Base-by-base conservation (phyloP, 92 coral and sea anemone genomes). In the Phenganax stokvisi region DNA sequence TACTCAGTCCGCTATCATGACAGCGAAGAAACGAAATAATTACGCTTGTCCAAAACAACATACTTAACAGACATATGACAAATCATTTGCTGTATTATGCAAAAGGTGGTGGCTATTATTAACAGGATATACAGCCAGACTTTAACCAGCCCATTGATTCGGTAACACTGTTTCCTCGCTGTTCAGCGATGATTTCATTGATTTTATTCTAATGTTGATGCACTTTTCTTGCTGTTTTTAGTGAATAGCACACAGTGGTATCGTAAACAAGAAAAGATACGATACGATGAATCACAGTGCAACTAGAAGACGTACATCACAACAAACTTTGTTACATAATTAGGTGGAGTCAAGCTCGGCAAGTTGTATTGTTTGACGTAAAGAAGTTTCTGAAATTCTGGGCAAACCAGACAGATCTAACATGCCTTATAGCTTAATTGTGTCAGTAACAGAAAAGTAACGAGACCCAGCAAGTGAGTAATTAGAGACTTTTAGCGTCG, bases 161-260 rank as follows among this genome's bases (percentile, higher is more conserved):
- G 52, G 29, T n/a, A 52, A 30, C 70, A 10, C 67, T 57, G 70
- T 76, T 69, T 76, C 20, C 56, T 76, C 66, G 66, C 81, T 29
- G 27, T 44, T 25, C 12, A 60, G 70, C 70, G 30, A 29, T 68
- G 13, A 55, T 52, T n/a, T 68, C 0, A 69, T 29, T 6, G 56
- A 3, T 27, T 30, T 76, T 27, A 37, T 37, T 54, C 60, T 57
- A 25, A 75, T 56, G 28, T 76, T 53, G 54, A 28, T 10, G 28
- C 54, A 73, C 61, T 52, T 73, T 73, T 52, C 77, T 59, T 27
- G 69, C 54, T 59, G 81, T 58, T 59, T 76, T 76, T 51, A 76
- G 56, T 76, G 81, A 76, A 76, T 55, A 57, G 56, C 69, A 6
- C 56, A 54, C 81, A 76, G 81, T 59, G 4, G 28, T 59, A 70